Evolutionary conservation across 2,888 invertebrate species (phyloP).

Genomic region (Stenoptilia bipunctidactyla): DNA sequence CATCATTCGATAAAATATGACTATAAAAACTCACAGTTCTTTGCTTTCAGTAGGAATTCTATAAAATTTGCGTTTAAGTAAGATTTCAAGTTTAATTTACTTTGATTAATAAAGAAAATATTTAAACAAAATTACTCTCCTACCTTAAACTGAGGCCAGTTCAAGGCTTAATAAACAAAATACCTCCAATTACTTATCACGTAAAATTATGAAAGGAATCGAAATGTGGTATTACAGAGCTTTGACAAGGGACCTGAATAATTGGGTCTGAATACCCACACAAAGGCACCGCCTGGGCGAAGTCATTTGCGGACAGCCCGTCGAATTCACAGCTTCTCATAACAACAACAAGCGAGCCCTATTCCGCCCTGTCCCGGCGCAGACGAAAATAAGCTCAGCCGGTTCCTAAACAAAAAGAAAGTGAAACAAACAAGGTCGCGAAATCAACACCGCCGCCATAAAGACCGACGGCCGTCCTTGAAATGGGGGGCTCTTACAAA

Average conservation of each 20-base stretch:
- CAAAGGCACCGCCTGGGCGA: constrained; percentile 11
- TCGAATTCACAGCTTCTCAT: constrained; percentile 29
- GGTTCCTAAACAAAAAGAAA: constrained; percentile 70
- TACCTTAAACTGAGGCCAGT: too few species aligned
- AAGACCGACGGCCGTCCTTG: constrained; percentile 72
- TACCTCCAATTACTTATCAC: constrained; percentile 45
- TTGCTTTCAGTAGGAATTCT: too few species aligned
- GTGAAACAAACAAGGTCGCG: constrained; percentile 72
- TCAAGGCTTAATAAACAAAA: constrained; percentile 24
- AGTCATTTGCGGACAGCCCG: neutral
- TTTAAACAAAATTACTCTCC: too few species aligned
- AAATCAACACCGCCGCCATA: constrained; percentile 68
- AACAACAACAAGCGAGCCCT: constrained; percentile 43
- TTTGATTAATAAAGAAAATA: too few species aligned
- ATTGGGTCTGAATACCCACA: constrained; percentile 30
- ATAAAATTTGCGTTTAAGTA: too few species aligned
- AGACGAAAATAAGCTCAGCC: constrained; percentile 62
- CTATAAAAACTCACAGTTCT: constrained; percentile 18
- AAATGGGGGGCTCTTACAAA: constrained; percentile 71
- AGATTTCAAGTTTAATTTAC: too few species aligned
- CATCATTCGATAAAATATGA: constrained; percentile 30
- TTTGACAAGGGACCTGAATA: constrained; percentile 34
- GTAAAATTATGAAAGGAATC: constrained; percentile 30
- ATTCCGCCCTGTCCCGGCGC: constrained; percentile 39
- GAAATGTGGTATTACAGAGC: constrained; percentile 28